Conservation (phyloP, 2,113 vertebrate species). For the Phylloscopus trochiloides region DNA sequence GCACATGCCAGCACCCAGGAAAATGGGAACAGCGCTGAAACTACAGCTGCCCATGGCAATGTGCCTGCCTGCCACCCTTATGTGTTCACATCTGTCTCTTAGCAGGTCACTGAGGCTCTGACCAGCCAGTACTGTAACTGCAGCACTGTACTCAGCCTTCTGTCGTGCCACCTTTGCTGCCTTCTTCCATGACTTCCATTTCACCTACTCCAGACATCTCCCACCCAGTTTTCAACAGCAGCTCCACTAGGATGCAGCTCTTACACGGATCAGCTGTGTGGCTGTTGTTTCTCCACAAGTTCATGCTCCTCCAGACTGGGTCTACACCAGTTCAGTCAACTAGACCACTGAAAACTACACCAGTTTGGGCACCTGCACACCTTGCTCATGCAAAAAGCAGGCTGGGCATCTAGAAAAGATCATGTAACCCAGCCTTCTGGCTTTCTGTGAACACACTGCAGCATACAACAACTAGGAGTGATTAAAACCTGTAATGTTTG, state of each 20-base stretch:
- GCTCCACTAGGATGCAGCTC: neutral
- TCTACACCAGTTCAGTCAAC: neutral
- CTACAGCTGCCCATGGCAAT: rapidly evolving
- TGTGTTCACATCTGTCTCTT: rapidly evolving
- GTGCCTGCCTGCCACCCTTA: neutral
- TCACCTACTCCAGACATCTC: neutral
- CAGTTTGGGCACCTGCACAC: neutral
- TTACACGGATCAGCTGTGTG: rapidly evolving
- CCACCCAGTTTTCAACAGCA: neutral
- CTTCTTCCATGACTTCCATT: neutral
- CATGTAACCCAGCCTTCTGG: neutral
- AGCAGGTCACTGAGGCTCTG: neutral
- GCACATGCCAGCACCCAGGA: neutral
- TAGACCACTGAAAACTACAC: neutral
- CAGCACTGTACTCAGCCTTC: neutral
- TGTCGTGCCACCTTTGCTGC: rapidly evolving
- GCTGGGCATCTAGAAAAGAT: neutral
- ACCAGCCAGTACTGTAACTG: rapidly evolving
- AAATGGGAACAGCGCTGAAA: neutral
- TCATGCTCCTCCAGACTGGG: neutral
- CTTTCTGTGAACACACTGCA: neutral
- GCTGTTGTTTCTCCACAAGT: neutral
- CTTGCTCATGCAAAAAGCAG: neutral
- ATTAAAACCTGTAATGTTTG: neutral
- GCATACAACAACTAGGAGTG: neutral